phyloP scores from a whole-genome alignment of 2,797 vertebrate genomes.

The Thalassophryne amazonica region DNA sequence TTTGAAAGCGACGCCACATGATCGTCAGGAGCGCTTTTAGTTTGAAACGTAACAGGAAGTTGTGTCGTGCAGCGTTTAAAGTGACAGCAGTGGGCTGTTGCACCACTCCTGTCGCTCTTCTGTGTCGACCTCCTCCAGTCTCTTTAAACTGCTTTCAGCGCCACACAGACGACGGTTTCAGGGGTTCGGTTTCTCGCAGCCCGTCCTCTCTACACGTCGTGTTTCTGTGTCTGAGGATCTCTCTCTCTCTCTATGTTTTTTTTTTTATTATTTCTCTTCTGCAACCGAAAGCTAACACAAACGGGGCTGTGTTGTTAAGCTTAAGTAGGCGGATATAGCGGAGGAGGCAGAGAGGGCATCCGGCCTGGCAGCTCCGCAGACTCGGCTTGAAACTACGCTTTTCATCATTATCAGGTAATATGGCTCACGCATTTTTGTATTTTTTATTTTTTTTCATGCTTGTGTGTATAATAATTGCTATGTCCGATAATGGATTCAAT shows the following conservation, averaged over 20 bases:
- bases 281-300: neutral
- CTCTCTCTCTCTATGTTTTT: slow-evolving; percentile 14
- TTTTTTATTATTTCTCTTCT: no score
- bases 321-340: slow-evolving; percentile 59
- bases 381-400: slow-evolving; percentile 44
- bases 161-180: slow-evolving; percentile 34
- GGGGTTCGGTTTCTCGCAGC: slow-evolving; percentile 3
- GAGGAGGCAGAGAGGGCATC: slow-evolving; percentile 61
- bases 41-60: slow-evolving; percentile 21
- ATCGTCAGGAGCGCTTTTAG: neutral
- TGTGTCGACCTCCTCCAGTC: slow-evolving; percentile 50
- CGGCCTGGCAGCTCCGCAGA: slow-evolving; percentile 58
- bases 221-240: slow-evolving; percentile 7
- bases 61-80: accelerated
- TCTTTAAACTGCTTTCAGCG: slow-evolving; percentile 37
- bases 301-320: slow-evolving; percentile 24
- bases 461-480: accelerated
- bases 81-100: neutral
- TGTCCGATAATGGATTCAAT: slow-evolving; percentile 25
- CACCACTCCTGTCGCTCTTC: slow-evolving; percentile 36
- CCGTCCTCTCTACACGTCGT: neutral
- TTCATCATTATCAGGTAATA: slow-evolving; percentile 59
- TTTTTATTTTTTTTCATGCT: no score
- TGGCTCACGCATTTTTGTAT: neutral
- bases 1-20: neutral